Base-by-base conservation (phyloP, 2,888 invertebrate species). In the Hedychridium roseum region DNA sequence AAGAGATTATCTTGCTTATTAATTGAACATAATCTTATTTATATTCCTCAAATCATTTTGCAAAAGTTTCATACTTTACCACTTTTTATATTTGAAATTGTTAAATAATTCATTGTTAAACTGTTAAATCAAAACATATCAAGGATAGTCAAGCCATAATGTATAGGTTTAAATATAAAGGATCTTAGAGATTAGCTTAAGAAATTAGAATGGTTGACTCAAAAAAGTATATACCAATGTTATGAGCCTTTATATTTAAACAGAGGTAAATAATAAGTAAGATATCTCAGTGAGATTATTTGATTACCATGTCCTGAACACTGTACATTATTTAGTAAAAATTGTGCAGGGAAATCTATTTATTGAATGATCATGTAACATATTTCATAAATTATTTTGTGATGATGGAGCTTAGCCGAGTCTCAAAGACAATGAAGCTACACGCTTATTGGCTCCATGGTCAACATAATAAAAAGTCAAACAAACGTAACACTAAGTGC, bases 391-490 rank as follows among this genome's bases (percentile, higher is more conserved):
- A 57, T 60, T 62, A 66, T 56, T 63, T 60, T 57, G 60, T 60
- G 51, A 54, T 41, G 48, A 54, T 20, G 61, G 66, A 66, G 70
- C 65, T 63, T 68, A 61, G 70, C 70, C 42, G 71, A 71, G 71
- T 70, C 70, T 36, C 35, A 28, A 47, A 47, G 68, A 70, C 71
- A 43, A 73, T 73, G 71, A 71, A 53, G 73, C 72, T 73, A 73
- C 68, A 73, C 74, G 74, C 74, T 74, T 74, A 73, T 65, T 68
- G 63, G 71, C 73, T 74, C 70, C 63, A 56, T 44, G 49, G 41
- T 50, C 45, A 65, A 62, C 64, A 64, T 55, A 53, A 55, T 57
- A 59, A 60, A 57, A 62, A 60, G 55, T 58, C 58, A 27, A 65
- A 54, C 49, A 51, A 50, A 57, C 60, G 59, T 57, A 57, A 72